Base-by-base conservation (phyloP, 2,113 vertebrate genomes). In the Chaenocephalus aceratus region DNA sequence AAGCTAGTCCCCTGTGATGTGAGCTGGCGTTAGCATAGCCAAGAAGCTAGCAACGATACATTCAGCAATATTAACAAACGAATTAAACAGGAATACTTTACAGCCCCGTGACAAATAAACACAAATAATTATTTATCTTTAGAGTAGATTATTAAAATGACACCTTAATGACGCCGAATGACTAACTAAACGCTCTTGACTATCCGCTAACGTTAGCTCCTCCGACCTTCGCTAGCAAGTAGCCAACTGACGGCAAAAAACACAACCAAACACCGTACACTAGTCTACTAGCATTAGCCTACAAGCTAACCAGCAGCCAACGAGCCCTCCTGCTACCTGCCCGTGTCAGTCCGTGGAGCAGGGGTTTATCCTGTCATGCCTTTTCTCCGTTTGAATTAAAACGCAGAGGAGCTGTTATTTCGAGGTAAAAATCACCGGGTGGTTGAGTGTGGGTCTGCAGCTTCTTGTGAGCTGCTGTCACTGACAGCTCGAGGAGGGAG, bases 401-500 rank as follows among this genome's bases (percentile, higher is more conserved):
- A 82, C 69, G 54, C 77, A 26, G 79, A 69, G 21, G 49, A 76
- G 68, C 18, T 23, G 52, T 36, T 69, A 16, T 15, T 23, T 34
- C 18, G n/a, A 64, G 30, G 70, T 63, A 18, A 48, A 41, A 57
- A 56, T 60, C 61, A 49, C 23, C 80, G 41, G 67, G 51, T 49
- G 70, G 48, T 51, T 56, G 62, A 34, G 75, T 89, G 84, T 48
- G 5, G 69, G 45, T 34, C 63, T 72, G 88, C 82, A n/a, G 86
- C 86, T 49, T 89, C 89, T 84, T 90, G 85, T 82, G 88, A 68
- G 84, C 86, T 65, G 75, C 91, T 90, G 92, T 89, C 87, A 86
- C 64, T 93, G 92, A 92, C 93, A 94, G 92, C 88, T 90, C 77
- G 75, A 48, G 63, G 89, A 80, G 91, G 91, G 90, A 85, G 84